These are phyloP conservation scores for Microcebus ravelobensis DNA, from an alignment of 2,113 vertebrate genomes.

Conservation along the genomic window DNA sequence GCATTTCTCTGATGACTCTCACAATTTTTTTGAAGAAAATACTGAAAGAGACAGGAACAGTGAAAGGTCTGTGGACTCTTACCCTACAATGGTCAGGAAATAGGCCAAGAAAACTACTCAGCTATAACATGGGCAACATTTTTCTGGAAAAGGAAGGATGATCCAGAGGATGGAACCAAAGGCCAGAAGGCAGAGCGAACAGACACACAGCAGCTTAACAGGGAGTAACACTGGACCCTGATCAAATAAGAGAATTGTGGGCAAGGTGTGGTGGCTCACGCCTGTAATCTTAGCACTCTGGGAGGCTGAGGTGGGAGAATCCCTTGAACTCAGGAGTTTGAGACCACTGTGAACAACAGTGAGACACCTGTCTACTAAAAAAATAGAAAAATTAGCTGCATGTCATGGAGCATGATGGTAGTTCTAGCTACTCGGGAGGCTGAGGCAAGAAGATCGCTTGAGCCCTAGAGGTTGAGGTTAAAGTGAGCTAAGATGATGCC, in stretches of 20 bases:
- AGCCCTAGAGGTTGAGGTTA: too few relatives aligned
- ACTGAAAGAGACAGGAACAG: too few relatives aligned
- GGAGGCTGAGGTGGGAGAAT: too few relatives aligned
- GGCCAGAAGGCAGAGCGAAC: background rate
- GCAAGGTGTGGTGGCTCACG: background rate
- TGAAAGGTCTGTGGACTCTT: background rate
- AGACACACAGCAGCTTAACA: background rate
- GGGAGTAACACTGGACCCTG: background rate
- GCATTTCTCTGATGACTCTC: too few relatives aligned
- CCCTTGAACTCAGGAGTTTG: too few relatives aligned
- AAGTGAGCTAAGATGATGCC: too few relatives aligned
- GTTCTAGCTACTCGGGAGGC: too few relatives aligned
- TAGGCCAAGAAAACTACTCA: background rate
- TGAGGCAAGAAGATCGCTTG: too few relatives aligned
- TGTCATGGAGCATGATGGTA: too few relatives aligned
- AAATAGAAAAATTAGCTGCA: too few relatives aligned
- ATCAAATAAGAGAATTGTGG: background rate
- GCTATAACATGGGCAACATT: background rate
- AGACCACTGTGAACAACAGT: too few relatives aligned
- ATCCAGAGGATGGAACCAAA: background rate
- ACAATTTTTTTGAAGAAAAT: background rate
- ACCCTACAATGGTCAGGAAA: background rate
- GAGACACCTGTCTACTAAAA: too few relatives aligned
- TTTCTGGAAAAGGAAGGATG: background rate
- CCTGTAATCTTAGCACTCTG: background rate